Evolutionary conservation across 2,888 invertebrate genomes (phyloP), one percentile per base, ranked within the genome.

Genomic region (Tubulanus polymorphus): DNA sequence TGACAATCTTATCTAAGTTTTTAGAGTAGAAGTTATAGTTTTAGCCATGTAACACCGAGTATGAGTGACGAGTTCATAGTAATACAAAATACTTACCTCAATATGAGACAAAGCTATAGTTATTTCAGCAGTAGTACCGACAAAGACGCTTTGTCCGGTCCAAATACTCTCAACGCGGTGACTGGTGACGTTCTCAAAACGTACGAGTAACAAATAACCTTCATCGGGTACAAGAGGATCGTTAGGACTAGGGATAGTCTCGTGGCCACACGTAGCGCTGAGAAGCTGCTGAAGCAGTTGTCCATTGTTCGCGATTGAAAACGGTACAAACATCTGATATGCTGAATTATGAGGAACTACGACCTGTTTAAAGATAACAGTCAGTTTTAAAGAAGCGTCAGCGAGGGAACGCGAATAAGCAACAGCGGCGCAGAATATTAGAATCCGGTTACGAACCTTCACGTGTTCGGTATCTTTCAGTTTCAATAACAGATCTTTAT

Each of bases 401-500:
- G n/a, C n/a, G n/a, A n/a, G n/a, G n/a, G n/a, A n/a, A n/a, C n/a
- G n/a, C n/a, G n/a, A n/a, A n/a, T n/a, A n/a, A n/a, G n/a, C n/a
- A n/a, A n/a, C n/a, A n/a, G n/a, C n/a, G n/a, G n/a, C n/a, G n/a
- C n/a, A n/a, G n/a, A n/a, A n/a, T n/a, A n/a, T n/a, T n/a, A n/a
- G n/a, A n/a, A n/a, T n/a, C n/a, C 15, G 6, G 6, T 20, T 3
- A 62, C 66, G 63, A 65, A 82, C 80, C 70, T 74, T 67, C 1
- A 80, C 74, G 67, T 81, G 81, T n/a, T 70, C 67, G 1, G 79
- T 79, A 37, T 71, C 68, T 20, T 71, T 59, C 26, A 82, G 67
- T 54, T 81, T 68, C 81, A 81, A 48, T 81, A 83, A 57, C 80
- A 85, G 72, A 59, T 81, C 80, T 55, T 78, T 74, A 37, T 75